phyloP scores from a whole-genome alignment of 2,888 invertebrate genomes.

The Pteria penguin region DNA sequence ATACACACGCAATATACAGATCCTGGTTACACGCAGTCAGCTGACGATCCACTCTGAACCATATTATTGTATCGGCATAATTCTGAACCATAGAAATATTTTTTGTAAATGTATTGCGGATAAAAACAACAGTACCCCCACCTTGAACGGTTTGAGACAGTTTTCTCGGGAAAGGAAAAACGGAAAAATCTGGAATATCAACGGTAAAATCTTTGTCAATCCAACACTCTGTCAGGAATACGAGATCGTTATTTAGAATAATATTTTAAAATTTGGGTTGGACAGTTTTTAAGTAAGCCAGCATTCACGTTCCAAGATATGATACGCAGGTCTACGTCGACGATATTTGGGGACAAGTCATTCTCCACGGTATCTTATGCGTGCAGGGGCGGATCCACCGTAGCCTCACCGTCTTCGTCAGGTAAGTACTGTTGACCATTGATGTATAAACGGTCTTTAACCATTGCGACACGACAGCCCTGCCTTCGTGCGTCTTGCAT shows the following conservation, averaged over 20 bases:
- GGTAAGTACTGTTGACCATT: no score
- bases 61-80: not conserved
- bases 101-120: not conserved
- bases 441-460: no score
- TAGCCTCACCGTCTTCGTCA: no score
- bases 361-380: no score
- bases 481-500: no score
- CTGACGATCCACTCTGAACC: not conserved
- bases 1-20: not conserved
- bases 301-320: not conserved
- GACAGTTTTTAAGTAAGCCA: not conserved
- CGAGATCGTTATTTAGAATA: not conserved
- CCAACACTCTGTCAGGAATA: not conserved
- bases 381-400: no score
- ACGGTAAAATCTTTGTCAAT: not conserved
- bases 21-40: not conserved
- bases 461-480: no score
- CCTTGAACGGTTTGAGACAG: not conserved
- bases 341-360: no score
- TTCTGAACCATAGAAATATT: not conserved
- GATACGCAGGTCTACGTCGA: not conserved
- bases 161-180: not conserved
- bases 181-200: not conserved
- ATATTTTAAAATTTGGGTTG: not conserved
- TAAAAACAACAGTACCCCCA: not conserved